phyloP scores from a whole-genome alignment of 2,797 vertebrate species.

The Mycteria americana region DNA sequence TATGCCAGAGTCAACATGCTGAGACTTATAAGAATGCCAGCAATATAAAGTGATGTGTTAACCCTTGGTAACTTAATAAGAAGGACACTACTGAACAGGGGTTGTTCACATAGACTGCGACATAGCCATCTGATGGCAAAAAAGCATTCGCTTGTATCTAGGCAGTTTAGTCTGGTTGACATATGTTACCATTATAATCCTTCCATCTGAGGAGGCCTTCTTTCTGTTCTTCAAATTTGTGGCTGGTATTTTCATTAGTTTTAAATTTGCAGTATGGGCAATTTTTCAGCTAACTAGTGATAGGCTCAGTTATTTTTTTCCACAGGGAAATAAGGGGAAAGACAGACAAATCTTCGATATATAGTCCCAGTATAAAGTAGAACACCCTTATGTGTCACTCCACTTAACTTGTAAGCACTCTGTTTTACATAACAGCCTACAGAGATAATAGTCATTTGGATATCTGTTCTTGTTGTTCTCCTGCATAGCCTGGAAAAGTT shows the following conservation, averaged over 20 bases:
- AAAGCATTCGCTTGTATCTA: neutral
- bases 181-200: rapidly evolving
- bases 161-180: neutral
- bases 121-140: neutral
- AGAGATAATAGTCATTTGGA: neutral
- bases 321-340: neutral
- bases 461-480: neutral
- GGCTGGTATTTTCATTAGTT: neutral
- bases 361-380: neutral
- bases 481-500: neutral
- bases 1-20: neutral
- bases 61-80: neutral
- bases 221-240: neutral
- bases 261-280: neutral
- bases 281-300: neutral
- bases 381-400: neutral
- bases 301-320: neutral
- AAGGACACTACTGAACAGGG: neutral
- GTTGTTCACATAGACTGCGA: neutral
- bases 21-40: neutral
- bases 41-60: neutral
- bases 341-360: neutral
- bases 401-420: neutral
- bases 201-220: neutral
- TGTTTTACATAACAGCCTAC: neutral